phyloP scores from a whole-genome alignment of 2,113 vertebrate species.

The Dissostichus mawsoni region DNA sequence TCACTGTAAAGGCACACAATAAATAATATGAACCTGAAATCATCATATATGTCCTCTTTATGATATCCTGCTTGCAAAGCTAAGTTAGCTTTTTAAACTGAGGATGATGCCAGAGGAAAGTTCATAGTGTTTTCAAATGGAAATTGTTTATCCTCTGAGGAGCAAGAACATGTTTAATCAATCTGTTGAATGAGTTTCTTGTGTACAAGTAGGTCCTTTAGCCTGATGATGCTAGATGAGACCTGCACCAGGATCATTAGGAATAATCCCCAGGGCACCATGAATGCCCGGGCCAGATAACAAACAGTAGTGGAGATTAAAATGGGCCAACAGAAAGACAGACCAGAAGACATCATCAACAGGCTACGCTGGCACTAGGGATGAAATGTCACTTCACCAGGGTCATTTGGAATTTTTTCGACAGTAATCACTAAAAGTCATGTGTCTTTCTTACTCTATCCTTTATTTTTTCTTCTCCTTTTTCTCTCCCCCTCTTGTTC shows the following conservation, averaged over 20 bases:
- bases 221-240: neutral
- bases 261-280: neutral
- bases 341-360: conserved; percentile 21
- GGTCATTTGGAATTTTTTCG: conserved; percentile 56
- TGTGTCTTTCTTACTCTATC: conserved; percentile 41
- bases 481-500: conserved; percentile 3
- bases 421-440: conserved; percentile 61
- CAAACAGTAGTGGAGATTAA: neutral
- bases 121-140: neutral
- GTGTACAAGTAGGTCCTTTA: neutral
- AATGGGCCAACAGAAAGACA: neutral
- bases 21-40: too few relatives aligned
- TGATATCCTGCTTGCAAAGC: neutral
- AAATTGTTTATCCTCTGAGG: conserved; percentile 1
- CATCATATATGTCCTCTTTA: neutral
- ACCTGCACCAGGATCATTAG: conserved; percentile 3
- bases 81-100: neutral
- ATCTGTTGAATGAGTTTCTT: neutral
- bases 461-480: conserved; percentile 8
- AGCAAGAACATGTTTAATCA: neutral
- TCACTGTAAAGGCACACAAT: too few relatives aligned
- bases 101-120: neutral
- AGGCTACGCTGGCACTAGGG: conserved; percentile 6
- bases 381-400: conserved; percentile 45
- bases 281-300: neutral